Conservation (phyloP, 2,797 vertebrate species). For the Schizothorax lantsangensis region DNA sequence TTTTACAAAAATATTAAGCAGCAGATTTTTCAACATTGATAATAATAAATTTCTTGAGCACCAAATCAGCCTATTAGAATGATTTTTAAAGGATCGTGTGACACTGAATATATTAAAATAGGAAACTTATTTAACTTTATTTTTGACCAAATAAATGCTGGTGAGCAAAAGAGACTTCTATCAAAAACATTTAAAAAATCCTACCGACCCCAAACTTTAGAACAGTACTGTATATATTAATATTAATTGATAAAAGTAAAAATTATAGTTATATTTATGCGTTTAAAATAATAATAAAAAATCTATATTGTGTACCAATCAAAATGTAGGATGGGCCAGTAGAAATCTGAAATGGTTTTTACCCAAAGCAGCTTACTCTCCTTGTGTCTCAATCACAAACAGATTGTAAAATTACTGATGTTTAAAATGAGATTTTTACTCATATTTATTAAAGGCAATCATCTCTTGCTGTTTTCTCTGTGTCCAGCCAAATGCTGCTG, state of each 20-base stretch:
- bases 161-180: neutral
- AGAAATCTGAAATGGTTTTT: neutral
- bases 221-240: neutral
- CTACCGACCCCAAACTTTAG: neutral
- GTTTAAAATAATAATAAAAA: neutral
- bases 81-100: neutral
- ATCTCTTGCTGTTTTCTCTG: conserved; percentile 25
- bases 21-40: neutral
- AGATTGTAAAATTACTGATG: neutral
- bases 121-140: neutral
- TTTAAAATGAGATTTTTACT: conserved; percentile 23
- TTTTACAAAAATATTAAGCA: neutral
- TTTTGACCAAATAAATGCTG: neutral
- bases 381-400: neutral
- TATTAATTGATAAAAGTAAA: neutral
- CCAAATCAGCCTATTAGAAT: neutral
- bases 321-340: neutral
- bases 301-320: neutral
- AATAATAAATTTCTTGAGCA: neutral
- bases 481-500: conserved; percentile 25
- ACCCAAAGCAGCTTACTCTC: neutral
- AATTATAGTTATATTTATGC: neutral
- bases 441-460: conserved; percentile 20
- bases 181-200: too few relatives aligned
- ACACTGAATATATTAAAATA: neutral